Evolutionary conservation across 1,140 invertebrate species (phyloP).

Genomic region (Neotoxoptera formosana): DNA sequence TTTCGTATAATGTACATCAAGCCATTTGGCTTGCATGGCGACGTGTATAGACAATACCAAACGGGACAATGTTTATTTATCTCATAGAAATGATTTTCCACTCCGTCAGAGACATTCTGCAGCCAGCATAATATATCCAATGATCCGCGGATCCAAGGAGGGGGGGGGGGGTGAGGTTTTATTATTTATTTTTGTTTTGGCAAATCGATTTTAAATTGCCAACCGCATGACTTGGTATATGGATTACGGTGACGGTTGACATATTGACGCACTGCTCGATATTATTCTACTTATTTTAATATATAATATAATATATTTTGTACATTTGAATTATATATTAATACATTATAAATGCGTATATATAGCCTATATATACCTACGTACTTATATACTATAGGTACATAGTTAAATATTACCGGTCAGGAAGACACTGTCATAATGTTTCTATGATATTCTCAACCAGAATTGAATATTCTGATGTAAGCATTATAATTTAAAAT

Average conservation of each 20-base stretch:
- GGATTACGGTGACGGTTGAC: neutral
- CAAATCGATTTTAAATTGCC: constrained; percentile 27
- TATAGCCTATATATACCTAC: too few relatives aligned
- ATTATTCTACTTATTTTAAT: neutral
- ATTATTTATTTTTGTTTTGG: neutral
- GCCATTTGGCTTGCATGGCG: neutral
- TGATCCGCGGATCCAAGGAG: neutral
- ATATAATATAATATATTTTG: neutral
- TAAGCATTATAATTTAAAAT: neutral
- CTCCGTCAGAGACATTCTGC: neutral
- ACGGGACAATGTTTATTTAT: constrained; percentile 4
- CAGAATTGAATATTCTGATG: neutral
- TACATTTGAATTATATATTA: neutral
- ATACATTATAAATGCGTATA: neutral
- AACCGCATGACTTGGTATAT: neutral
- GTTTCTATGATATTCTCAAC: neutral
- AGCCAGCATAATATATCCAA: neutral
- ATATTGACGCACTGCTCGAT: neutral
- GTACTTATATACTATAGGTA: neutral
- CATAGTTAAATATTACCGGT: neutral
- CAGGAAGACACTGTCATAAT: neutral
- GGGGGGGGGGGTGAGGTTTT: neutral
- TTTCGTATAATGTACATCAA: neutral
- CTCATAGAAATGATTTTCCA: constrained; percentile 9
- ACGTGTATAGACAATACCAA: constrained; percentile 31